Evolutionary conservation across 92 coral and sea anemone genomes (phyloP).

Genomic region (Virgularia gustaviana): DNA sequence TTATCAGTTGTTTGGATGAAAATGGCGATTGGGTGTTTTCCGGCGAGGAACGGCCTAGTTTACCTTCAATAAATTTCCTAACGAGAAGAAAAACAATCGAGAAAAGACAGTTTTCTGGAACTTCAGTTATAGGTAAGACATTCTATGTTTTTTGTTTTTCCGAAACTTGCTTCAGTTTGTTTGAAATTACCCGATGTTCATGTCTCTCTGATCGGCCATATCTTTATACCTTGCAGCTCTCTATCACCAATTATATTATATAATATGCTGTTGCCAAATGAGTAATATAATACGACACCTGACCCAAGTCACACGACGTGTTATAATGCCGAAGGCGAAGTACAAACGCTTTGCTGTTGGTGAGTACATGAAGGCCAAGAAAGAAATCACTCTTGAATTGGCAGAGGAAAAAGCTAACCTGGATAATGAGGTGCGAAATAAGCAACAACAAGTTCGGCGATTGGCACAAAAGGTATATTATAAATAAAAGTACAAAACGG

Average conservation of each 20-base stretch:
- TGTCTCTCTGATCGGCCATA: background rate
- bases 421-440: slow-evolving; percentile 24
- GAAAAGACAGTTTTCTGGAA: slow-evolving; percentile 8
- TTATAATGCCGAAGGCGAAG: background rate
- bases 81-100: background rate
- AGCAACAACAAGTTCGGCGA: slow-evolving; percentile 47
- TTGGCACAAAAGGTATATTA: slow-evolving; percentile 41
- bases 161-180: background rate
- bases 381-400: slow-evolving; percentile 15
- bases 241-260: background rate
- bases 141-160: slow-evolving; percentile 47
- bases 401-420: slow-evolving; percentile 40
- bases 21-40: background rate
- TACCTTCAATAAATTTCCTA: slow-evolving; percentile 36
- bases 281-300: background rate
- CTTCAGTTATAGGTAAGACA: slow-evolving; percentile 17
- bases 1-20: slow-evolving; percentile 1
- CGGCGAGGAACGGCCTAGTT: slow-evolving; percentile 11
- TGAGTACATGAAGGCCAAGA: slow-evolving; percentile 34
- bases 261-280: background rate
- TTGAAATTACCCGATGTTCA: background rate
- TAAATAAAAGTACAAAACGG: background rate
- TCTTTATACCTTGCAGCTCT: background rate
- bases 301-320: background rate
- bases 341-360: slow-evolving; percentile 51